Base-by-base conservation (phyloP, 64 coral and sea anemone genomes). In the Pocillopora damicornis region DNA sequence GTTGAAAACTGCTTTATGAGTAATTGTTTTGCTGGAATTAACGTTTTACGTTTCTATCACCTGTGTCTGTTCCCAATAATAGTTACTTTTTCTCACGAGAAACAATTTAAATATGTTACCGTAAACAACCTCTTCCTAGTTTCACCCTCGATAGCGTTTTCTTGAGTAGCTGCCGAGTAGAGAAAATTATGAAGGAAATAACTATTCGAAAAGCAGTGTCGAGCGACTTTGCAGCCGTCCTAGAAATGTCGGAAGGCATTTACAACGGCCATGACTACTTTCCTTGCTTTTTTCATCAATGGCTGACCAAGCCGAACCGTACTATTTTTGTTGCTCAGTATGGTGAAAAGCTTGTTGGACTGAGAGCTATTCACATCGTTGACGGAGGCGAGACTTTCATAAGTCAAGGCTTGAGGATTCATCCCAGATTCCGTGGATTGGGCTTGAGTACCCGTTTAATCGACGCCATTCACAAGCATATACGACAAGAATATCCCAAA, bases 301-400 rank as follows among this genome's bases (percentile, higher is more conserved):
- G 94, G 94, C 59, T 97, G 1, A 65, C 69, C 11, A 92, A 80
- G 17, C 60, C 74, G 11, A 89, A 93, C 14, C 87, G 94, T 15
- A 73, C 76, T 17, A 92, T 93, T 60, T 97, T 97, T 83, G 88
- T 97, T 9, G 94, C 91, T 25, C 88, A 93, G 75, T 79, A 90
- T 35, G 91, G 89, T 30, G 88, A 85, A 14, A 93, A 90, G 76
- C 59, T 93, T 30, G 73, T 93, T 63, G 94, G 94, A 15, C 86
- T 97, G 13, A 88, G 94, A 20, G 94, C 94, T 1, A 65, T 97
- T 45, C 90, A 97, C 57, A 93, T 97, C 62, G 88, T 97, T 36
- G 94, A 97, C 62, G 69, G 93, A 20, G 94, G 94, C 14, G 93
- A 93, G 66, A 97, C 94, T 0, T 97, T 97, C 35, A 97, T 97